A percentile compares a stretch with the other conserved stretches of the same genome.
Conservation (phyloP, 2,888 invertebrate genomes). For the Peribatodes rhomboidaria region DNA sequence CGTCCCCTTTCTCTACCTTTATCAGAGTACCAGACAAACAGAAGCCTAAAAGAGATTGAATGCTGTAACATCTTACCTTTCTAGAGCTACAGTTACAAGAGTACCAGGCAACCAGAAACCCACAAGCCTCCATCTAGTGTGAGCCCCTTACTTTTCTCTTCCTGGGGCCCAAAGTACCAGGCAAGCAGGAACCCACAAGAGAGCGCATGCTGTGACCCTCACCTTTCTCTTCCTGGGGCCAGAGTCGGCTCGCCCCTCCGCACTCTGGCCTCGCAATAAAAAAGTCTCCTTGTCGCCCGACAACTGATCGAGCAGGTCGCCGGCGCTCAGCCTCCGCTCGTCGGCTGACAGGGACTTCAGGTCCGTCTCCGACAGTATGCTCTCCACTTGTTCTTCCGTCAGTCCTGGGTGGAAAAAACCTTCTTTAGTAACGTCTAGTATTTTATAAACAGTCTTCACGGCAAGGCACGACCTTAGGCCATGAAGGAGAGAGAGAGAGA, state of each 20-base stretch:
- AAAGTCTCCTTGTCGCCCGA: conserved; percentile 74
- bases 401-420: conserved; percentile 56
- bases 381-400: conserved; percentile 74
- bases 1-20: too few relatives aligned
- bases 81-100: not conserved
- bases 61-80: not conserved
- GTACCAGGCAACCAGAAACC: not conserved
- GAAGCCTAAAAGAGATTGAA: too few relatives aligned
- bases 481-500: too few relatives aligned
- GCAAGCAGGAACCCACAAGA: not conserved
- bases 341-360: conserved; percentile 65
- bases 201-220: not conserved
- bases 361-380: conserved; percentile 73
- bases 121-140: too few relatives aligned
- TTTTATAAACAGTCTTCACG: too few relatives aligned
- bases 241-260: conserved; percentile 76
- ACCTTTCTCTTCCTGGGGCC: conserved; percentile 65
- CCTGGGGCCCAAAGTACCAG: not conserved
- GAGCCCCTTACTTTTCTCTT: not conserved
- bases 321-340: conserved; percentile 60
- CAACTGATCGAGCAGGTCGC: conserved; percentile 65
- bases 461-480: too few relatives aligned
- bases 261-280: conserved; percentile 81
- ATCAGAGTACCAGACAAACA: too few relatives aligned
- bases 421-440: not conserved